Evolutionary conservation across 2,797 vertebrate genomes (phyloP).

Genomic region (Spinus pinus): DNA sequence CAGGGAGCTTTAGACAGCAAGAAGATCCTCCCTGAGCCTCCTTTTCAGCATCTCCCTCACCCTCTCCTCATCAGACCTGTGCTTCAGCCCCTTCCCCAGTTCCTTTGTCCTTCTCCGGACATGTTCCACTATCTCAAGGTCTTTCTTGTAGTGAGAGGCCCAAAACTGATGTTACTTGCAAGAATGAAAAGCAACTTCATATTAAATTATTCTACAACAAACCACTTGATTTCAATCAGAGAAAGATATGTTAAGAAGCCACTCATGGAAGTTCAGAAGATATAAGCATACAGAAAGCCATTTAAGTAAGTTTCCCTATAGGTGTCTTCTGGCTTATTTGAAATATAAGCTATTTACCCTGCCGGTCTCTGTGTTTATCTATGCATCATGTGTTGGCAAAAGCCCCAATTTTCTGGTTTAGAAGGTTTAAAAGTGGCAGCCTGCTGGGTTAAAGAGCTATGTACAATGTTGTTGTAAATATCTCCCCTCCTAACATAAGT

Average conservation of each 20-base stretch:
- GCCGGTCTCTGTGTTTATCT: not conserved
- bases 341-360: not conserved
- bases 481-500: not conserved
- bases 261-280: conserved; percentile 6
- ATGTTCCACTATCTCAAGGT: not conserved
- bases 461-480: not conserved
- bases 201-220: conserved; percentile 54
- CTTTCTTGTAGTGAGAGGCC: not conserved
- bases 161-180: not conserved
- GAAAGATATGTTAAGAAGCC: conserved; percentile 29
- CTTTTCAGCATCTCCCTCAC: not conserved
- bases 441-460: not conserved
- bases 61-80: not conserved
- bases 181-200: conserved; percentile 69
- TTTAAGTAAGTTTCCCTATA: not conserved
- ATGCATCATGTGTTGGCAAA: not conserved
- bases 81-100: not conserved
- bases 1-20: not conserved
- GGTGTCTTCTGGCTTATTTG: not conserved
- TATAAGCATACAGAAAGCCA: not conserved
- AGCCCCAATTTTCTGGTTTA: not conserved
- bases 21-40: not conserved
- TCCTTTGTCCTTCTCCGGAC: not conserved
- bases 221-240: not conserved
- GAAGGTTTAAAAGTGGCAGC: not conserved